Conservation (phyloP, 2,888 invertebrate species). For the Nineta flava region DNA sequence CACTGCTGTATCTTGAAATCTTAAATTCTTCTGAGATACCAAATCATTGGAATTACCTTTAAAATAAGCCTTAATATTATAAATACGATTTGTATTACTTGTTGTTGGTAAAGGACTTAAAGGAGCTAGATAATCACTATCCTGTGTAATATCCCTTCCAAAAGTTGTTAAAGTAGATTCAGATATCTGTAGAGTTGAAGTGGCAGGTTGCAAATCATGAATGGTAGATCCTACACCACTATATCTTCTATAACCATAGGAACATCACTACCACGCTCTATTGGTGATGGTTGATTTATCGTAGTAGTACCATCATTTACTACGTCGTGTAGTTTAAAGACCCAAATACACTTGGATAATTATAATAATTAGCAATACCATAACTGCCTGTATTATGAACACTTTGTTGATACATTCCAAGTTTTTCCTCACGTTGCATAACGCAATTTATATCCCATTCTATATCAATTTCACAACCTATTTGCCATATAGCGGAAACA, state of each 20-base stretch:
- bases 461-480: neutral
- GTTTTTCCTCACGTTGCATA: neutral
- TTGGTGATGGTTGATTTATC: neutral
- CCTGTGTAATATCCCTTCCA: neutral
- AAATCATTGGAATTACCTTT: too few relatives aligned
- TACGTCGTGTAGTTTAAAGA: neutral
- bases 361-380: neutral
- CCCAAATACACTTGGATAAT: neutral
- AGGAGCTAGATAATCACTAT: too few relatives aligned
- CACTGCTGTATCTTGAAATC: neutral
- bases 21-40: neutral
- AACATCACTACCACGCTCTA: too few relatives aligned
- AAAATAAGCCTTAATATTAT: too few relatives aligned
- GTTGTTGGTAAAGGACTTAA: too few relatives aligned
- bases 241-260: neutral
- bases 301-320: neutral
- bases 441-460: neutral
- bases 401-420: neutral
- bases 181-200: neutral
- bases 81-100: too few relatives aligned
- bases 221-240: neutral
- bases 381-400: neutral
- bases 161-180: neutral
- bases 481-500: neutral
- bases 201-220: neutral